phyloP scores from a whole-genome alignment of 1,140 invertebrate species.

The Metaphire vulgaris region DNA sequence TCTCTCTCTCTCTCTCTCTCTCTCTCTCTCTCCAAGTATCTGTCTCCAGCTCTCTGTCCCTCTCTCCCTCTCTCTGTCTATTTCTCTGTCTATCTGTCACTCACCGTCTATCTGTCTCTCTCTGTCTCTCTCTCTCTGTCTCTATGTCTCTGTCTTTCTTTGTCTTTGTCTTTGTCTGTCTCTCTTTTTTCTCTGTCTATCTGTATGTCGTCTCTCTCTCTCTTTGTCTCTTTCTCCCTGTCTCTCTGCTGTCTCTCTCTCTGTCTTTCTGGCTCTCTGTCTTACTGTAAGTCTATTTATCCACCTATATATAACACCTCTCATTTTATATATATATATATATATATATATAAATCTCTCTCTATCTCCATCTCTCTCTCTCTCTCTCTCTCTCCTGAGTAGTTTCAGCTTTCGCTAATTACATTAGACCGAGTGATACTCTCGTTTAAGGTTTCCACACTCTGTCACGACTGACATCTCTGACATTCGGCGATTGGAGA shows the following conservation, averaged over 20 bases:
- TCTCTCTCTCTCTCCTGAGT: too few relatives aligned
- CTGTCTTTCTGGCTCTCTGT: not conserved
- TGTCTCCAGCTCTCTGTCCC: not conserved
- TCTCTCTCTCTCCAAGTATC: not conserved
- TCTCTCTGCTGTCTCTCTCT: not conserved
- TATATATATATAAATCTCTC: too few relatives aligned
- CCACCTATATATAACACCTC: not conserved
- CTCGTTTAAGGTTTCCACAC: too few relatives aligned
- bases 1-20: not conserved
- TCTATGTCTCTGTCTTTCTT: not conserved
- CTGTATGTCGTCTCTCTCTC: not conserved
- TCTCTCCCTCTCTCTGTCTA: not conserved
- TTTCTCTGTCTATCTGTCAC: not conserved
- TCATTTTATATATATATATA: too few relatives aligned
- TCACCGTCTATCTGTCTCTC: not conserved
- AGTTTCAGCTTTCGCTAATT: too few relatives aligned
- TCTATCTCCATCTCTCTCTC: too few relatives aligned
- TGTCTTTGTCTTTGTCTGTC: not conserved
- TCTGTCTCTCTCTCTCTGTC: not conserved
- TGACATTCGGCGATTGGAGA: too few relatives aligned
- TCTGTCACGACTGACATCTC: too few relatives aligned
- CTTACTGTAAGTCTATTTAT: not conserved
- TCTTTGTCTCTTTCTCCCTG: not conserved
- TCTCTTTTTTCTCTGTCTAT: not conserved
- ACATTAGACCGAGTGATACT: too few relatives aligned